These are phyloP conservation scores for Molossus molossus DNA, from an alignment of 2,797 vertebrate genomes.

Conservation along the genomic window DNA sequence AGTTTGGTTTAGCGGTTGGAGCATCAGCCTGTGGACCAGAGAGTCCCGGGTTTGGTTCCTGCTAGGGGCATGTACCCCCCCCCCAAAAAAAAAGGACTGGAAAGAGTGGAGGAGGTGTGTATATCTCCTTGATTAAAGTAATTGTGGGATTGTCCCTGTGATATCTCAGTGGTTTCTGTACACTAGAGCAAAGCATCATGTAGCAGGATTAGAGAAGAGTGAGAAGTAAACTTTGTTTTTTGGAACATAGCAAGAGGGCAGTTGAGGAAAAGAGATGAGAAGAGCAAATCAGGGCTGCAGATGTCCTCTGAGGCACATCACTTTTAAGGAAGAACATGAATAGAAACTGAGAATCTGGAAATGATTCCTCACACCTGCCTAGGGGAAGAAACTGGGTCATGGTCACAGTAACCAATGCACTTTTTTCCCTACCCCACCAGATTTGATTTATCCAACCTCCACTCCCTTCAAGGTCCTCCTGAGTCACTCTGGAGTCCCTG, in stretches of 20 bases:
- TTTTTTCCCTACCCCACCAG: neutral
- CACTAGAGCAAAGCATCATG: neutral
- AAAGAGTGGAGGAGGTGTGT: neutral
- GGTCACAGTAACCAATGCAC: neutral
- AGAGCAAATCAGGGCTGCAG: neutral
- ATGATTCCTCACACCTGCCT: neutral
- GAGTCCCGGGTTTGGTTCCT: too few species aligned
- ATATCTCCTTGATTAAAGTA: conserved; percentile 44
- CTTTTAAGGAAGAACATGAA: neutral
- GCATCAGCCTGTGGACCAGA: too few species aligned
- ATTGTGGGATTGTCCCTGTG: conserved; percentile 6
- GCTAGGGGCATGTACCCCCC: too few species aligned
- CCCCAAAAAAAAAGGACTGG: too few species aligned
- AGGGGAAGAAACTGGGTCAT: neutral
- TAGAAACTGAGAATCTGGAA: neutral
- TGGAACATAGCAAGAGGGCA: neutral
- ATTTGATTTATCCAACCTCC: neutral
- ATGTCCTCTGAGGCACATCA: neutral
- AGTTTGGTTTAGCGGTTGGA: too few species aligned
- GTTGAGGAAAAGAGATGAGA: neutral
- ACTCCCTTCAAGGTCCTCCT: neutral
- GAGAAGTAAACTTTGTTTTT: neutral
- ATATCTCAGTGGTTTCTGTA: neutral
- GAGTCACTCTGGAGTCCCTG: neutral
- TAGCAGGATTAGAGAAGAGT: neutral